Evolutionary conservation across 2,113 vertebrate genomes (phyloP).

Genomic region (Syrmaticus mikado): DNA sequence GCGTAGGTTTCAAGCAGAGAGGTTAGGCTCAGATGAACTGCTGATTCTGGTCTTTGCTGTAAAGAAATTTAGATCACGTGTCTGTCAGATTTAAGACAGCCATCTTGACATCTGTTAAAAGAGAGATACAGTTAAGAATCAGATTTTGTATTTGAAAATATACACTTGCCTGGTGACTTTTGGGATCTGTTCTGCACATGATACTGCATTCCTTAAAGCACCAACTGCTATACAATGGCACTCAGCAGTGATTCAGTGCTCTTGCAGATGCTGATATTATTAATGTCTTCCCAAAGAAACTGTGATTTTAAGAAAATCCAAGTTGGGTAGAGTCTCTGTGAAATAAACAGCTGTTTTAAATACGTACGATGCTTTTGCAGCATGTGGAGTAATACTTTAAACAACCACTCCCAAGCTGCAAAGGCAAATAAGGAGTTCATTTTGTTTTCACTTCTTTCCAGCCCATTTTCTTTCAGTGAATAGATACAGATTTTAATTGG

Average conservation of each 20-base stretch:
- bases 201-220: neutral
- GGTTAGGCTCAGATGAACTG: conserved; percentile 12
- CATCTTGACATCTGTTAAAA: neutral
- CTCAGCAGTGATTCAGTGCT: neutral
- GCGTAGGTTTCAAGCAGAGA: neutral
- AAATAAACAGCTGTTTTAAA: neutral
- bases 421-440: neutral
- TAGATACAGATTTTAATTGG: neutral
- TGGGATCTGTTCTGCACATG: neutral
- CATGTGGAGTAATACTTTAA: neutral
- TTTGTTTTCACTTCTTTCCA: neutral
- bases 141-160: neutral
- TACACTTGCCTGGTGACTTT: neutral
- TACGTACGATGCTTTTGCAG: neutral
- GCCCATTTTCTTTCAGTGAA: no score
- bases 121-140: neutral
- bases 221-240: neutral
- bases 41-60: conserved; percentile 4
- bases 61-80: neutral
- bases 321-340: neutral
- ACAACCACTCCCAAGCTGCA: neutral
- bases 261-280: neutral
- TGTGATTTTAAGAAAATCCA: neutral
- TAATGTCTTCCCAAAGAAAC: neutral
- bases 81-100: neutral